Evolutionary conservation across 2,888 invertebrate species (phyloP).

Genomic region (Nezara viridula): DNA sequence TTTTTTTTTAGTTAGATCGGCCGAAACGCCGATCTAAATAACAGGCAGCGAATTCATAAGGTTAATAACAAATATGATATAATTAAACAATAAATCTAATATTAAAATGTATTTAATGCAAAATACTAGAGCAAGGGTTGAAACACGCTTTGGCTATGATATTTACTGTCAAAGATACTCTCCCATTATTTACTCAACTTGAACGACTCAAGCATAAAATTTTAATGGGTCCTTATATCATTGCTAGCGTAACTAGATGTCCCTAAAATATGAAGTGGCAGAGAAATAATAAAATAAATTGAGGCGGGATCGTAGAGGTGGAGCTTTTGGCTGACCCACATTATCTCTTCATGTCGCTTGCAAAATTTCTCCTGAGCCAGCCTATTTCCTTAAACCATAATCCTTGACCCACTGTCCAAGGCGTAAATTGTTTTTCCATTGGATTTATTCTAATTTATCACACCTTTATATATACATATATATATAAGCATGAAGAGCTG

Average conservation of each 20-base stretch:
- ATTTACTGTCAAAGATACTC: neutral
- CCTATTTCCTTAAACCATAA: conserved; percentile 23
- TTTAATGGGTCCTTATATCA: conserved; percentile 11
- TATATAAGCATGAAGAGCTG: no score
- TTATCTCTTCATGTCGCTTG: neutral
- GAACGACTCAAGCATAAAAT: neutral
- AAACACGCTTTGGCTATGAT: neutral
- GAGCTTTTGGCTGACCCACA: neutral
- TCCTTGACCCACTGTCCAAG: neutral
- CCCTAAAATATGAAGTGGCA: neutral
- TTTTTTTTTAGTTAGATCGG: no score
- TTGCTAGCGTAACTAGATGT: neutral
- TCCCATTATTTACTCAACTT: neutral
- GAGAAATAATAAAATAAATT: conserved; percentile 11
- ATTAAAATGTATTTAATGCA: neutral
- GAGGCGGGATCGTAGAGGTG: neutral
- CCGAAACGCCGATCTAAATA: no score
- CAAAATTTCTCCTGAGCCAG: conserved; percentile 21
- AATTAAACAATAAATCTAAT: no score
- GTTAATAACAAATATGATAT: no score
- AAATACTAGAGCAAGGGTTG: neutral
- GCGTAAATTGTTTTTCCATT: neutral
- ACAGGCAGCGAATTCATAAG: no score
- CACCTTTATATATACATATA: no score
- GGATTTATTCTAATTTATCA: neutral